Evolutionary conservation across 2,113 vertebrate genomes (phyloP).

Genomic region (Acanthochromis polyacanthus): DNA sequence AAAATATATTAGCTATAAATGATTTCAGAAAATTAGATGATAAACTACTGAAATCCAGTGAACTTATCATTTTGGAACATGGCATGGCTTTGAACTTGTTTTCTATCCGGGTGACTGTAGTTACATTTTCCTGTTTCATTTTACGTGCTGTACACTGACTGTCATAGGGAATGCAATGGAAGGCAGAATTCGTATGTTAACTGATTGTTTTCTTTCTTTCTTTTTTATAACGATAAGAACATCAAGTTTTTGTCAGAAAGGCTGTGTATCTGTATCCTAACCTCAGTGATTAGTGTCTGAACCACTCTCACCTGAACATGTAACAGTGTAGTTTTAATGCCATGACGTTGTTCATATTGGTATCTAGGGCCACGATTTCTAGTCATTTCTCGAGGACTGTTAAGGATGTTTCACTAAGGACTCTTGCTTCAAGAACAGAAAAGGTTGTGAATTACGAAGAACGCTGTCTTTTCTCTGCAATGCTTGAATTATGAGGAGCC

Average conservation of each 20-base stretch:
- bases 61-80: not conserved
- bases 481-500: slow-evolving; percentile 67
- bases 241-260: not conserved
- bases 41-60: slow-evolving; percentile 26
- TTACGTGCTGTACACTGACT: slow-evolving; percentile 2
- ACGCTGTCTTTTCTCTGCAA: slow-evolving; percentile 34
- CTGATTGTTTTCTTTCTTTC: not conserved
- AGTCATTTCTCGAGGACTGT: slow-evolving; percentile 21
- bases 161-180: not conserved
- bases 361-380: not conserved
- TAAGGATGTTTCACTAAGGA: slow-evolving; percentile 18
- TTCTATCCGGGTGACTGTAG: slow-evolving; percentile 3
- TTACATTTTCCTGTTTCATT: slow-evolving; percentile 5
- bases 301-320: not conserved
- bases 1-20: no score
- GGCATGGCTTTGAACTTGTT: slow-evolving; percentile 1
- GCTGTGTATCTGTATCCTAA: slow-evolving; percentile 1
- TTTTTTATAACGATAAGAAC: not conserved
- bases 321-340: slow-evolving; percentile 4
- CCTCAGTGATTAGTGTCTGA: slow-evolving; percentile 2
- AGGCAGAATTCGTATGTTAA: not conserved
- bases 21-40: not conserved
- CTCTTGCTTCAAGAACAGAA: slow-evolving; percentile 6
- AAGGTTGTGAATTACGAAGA: slow-evolving; percentile 39
- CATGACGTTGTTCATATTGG: not conserved